These are phyloP conservation scores for Cyrtorhinus lividipennis DNA, from an alignment of 1,140 invertebrate species.

Conservation along the genomic window DNA sequence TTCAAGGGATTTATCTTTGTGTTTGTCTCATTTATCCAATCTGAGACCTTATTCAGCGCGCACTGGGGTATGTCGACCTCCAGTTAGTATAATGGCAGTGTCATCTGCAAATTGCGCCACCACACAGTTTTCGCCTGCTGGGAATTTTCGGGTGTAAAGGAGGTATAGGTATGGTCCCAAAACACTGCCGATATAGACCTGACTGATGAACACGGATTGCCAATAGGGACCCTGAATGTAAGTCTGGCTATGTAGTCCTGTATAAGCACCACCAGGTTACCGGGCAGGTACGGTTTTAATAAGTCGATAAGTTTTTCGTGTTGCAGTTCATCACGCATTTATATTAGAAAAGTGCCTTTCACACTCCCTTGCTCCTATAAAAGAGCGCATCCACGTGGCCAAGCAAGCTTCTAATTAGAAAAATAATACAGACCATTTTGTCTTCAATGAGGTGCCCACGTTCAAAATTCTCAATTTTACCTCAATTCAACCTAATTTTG, in stretches of 20 bases:
- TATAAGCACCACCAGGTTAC: not conserved
- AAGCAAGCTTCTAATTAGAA: no score
- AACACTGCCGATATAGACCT: conserved; percentile 19
- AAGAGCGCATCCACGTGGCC: no score
- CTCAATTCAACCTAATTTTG: no score
- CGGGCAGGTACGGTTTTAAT: not conserved
- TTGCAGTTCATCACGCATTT: not conserved
- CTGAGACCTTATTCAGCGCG: not conserved
- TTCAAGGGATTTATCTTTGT: not conserved
- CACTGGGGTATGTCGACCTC: not conserved
- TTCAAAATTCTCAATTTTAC: no score
- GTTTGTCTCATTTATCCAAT: not conserved
- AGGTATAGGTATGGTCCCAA: conserved; percentile 26
- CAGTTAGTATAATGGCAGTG: conserved; percentile 22
- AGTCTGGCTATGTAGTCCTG: not conserved
- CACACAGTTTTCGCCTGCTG: conserved; percentile 20
- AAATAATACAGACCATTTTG: no score
- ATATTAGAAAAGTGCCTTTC: no score
- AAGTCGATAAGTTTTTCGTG: not conserved
- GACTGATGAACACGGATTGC: not conserved
- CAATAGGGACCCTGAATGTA: not conserved
- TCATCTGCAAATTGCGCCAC: conserved; percentile 28
- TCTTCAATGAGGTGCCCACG: no score
- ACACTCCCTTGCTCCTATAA: no score
- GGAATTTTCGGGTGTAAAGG: conserved; percentile 27